Percentiles rank a stretch among this genome's conserved stretches.
Evolutionary conservation across 2,888 invertebrate genomes (phyloP).

Genomic region (Acronicta psi): DNA sequence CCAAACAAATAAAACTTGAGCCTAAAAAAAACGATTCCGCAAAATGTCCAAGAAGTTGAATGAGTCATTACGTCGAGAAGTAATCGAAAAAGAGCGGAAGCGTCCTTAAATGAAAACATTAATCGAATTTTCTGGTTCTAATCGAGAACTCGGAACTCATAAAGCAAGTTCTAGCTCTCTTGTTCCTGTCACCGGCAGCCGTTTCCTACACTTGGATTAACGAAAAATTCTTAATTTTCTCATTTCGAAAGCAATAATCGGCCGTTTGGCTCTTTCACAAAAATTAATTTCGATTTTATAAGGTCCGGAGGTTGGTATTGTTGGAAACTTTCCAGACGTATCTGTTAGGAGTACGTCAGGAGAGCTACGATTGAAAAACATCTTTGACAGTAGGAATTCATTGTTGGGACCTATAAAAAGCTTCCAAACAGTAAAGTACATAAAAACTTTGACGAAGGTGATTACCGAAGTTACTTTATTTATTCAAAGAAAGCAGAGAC

Average conservation of each 20-base stretch:
- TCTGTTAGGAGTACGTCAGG: constrained; percentile 26
- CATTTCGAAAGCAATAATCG: constrained; percentile 72
- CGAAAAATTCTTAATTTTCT: constrained; percentile 76
- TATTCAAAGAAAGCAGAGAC: constrained; percentile 23
- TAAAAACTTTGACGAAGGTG: constrained; percentile 25
- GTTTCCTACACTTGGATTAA: constrained; percentile 60
- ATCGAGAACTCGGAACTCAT: constrained; percentile 76
- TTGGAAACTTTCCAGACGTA: constrained; percentile 67
- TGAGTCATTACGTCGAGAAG: constrained; percentile 61
- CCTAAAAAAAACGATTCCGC: constrained; percentile 41
- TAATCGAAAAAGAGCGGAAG: constrained; percentile 58
- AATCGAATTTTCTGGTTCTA: constrained; percentile 77
- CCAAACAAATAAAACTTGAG: constrained; percentile 41
- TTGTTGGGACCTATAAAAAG: constrained; percentile 26
- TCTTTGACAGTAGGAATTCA: constrained; percentile 26
- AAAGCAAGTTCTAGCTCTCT: constrained; percentile 65
- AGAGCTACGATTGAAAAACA: constrained; percentile 35
- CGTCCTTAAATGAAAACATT: constrained; percentile 66
- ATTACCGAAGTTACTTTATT: constrained; percentile 22
- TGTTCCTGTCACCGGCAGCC: constrained; percentile 74
- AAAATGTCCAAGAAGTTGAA: constrained; percentile 54
- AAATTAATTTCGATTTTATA: constrained; percentile 74
- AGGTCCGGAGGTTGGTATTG: constrained; percentile 48
- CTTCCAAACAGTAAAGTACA: constrained; percentile 18
- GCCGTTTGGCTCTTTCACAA: constrained; percentile 52